Evolutionary conservation across 2,888 invertebrate species (phyloP).

Genomic region (Balanococcus diminutus): DNA sequence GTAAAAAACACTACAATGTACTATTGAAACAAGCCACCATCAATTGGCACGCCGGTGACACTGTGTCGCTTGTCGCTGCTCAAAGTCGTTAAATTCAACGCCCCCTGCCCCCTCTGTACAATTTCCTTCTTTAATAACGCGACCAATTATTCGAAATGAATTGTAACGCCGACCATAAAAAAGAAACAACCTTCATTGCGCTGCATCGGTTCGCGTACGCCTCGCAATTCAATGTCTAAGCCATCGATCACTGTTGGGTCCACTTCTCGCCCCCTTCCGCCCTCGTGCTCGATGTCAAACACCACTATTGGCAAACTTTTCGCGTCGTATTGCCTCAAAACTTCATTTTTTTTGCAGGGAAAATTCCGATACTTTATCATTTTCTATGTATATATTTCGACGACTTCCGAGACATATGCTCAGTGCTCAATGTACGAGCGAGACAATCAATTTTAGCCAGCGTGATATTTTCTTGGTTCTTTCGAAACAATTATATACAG

Average conservation of each 20-base stretch:
- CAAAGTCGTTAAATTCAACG: background rate
- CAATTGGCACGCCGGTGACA: background rate
- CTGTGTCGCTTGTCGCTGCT: background rate
- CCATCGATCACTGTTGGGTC: background rate
- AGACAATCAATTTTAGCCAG: background rate
- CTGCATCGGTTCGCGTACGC: background rate
- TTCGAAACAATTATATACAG: background rate
- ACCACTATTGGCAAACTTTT: background rate
- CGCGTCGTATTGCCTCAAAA: background rate
- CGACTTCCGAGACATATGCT: background rate
- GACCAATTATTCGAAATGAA: constrained; percentile 1
- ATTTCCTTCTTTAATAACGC: background rate
- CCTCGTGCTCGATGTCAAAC: background rate
- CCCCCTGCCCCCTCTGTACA: background rate
- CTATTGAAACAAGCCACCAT: background rate
- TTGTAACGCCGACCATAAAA: background rate
- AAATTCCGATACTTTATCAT: background rate
- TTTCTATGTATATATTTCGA: background rate
- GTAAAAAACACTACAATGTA: background rate
- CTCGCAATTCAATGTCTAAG: background rate
- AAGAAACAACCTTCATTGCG: background rate
- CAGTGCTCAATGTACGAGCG: background rate
- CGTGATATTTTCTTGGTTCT: background rate
- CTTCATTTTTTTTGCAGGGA: too few species aligned
- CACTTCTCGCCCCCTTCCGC: background rate